Conservation (phyloP, 2,113 vertebrate genomes). For the Corvus cornix region DNA sequence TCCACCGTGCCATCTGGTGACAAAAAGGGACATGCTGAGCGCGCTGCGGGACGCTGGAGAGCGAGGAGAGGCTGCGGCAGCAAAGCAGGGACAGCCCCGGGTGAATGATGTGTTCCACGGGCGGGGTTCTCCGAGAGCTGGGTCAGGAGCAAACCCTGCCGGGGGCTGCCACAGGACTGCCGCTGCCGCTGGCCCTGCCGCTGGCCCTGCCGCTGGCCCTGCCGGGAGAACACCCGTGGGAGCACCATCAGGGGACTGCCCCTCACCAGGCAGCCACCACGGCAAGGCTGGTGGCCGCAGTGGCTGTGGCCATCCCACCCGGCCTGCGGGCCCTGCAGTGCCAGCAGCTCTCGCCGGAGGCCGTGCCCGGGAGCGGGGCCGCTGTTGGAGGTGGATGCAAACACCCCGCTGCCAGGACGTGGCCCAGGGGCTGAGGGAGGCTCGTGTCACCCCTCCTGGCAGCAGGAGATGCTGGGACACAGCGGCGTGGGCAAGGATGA, state of each 20-base stretch:
- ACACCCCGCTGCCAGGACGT: accelerated
- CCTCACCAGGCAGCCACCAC: background rate
- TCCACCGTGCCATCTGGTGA: background rate
- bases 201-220: background rate
- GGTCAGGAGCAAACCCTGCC: background rate
- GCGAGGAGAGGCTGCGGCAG: background rate
- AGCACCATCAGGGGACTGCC: accelerated
- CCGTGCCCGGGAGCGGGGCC: background rate
- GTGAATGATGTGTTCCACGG: too few relatives aligned
- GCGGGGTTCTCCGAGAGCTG: accelerated
- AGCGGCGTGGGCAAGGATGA: accelerated
- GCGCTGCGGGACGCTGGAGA: accelerated
- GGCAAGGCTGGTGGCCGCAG: background rate
- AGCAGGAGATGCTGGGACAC: background rate
- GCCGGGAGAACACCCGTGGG: accelerated
- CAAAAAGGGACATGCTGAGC: background rate
- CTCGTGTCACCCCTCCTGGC: background rate
- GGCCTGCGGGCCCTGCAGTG: accelerated
- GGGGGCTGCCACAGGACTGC: accelerated
- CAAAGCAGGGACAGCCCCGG: background rate
- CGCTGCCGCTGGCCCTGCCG: background rate
- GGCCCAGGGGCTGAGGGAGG: background rate
- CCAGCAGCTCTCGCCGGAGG: background rate
- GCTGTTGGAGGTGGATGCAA: too few relatives aligned
- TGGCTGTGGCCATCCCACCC: accelerated